Evolutionary conservation across 1,140 invertebrate species (phyloP), one percentile per base, ranked within the genome.

Genomic region (Solen grandis): DNA sequence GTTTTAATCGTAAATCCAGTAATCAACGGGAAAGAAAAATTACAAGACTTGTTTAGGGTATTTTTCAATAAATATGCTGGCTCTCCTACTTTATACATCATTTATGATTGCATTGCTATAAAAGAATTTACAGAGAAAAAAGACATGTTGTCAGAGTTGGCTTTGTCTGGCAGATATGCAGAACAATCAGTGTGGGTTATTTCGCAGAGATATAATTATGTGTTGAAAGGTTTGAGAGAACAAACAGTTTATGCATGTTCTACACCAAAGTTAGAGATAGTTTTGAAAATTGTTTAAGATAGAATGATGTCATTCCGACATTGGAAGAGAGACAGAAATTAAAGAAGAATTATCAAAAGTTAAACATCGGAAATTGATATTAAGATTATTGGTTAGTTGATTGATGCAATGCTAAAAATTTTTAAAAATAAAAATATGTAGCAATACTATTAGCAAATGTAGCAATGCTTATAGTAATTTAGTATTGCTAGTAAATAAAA

Each of bases 51-150:
- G 55, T 54, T 66, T 38, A 76, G 60, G 66, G 27, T 38, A 4
- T 76, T 66, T 57, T 55, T 29, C 55, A 66, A 27, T 16, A 57
- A 76, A 77, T 52, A n/a, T n/a, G n/a, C n/a, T n/a, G n/a, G n/a
- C n/a, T n/a, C n/a, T n/a, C n/a, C n/a, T n/a, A n/a, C n/a, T 27
- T 77, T 77, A 59, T 77, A 77, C 41, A 77, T 77, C 13, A 77
- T 77, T 57, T 60, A n/a, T n/a, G n/a, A n/a, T n/a, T n/a, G n/a
- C n/a, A n/a, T n/a, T n/a, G n/a, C n/a, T n/a, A n/a, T n/a, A 27
- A 77, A 77, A 77, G 62, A 66, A 77, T 35, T 77, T 55, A 77
- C 74, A 57, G 68, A 77, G 62, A 77, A 66, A n/a, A n/a, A n/a
- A n/a, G n/a, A n/a, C n/a, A n/a, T n/a, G n/a, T n/a, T n/a, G n/a